Base-by-base conservation (phyloP, 2,888 invertebrate species). In the Aplocera efformata region DNA sequence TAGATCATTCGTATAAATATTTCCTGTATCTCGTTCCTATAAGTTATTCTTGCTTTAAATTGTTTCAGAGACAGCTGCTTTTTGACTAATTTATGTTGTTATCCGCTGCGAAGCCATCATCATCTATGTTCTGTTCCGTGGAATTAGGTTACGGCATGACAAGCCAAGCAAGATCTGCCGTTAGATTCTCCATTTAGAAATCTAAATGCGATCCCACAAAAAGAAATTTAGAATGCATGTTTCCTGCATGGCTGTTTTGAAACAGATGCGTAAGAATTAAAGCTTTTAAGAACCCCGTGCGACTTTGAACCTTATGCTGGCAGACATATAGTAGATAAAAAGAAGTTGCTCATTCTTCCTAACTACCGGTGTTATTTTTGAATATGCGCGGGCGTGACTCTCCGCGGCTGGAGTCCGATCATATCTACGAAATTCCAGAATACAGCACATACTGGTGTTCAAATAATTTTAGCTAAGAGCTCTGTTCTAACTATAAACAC, bases 391-490 rank as follows among this genome's bases (percentile, higher is more conserved):
- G 63, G 68, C 63, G 60, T 56, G 38, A 39, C 53, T 40, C 39
- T 53, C 54, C 45, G 52, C 53, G 49, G 43, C 74, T 74, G 68
- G 67, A 73, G 63, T 60, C 60, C 43, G 63, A 58, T 61, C 51
- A 58, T 58, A 74, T 72, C 76, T 63, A 49, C 51, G 72, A 74
- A 75, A 66, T 62, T 62, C 59, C 62, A 67, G 67, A 73, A 68
- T 66, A 67, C 63, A 60, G 53, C 50, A 53, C 49, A 49, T 60
- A 61, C 52, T 50, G 40, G 57, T 53, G 53, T 62, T 61, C 66
- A 67, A 65, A n/a, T n/a, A n/a, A n/a, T n/a, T n/a, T 65, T 63
- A 54, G 49, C 65, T 62, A 63, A 59, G 56, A 58, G 53, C 47
- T 47, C 38, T 49, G 45, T 50, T 29, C 39, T 49, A 48, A 52